Evolutionary conservation across 2,113 vertebrate genomes (phyloP), one percentile per base, ranked within the genome.

Genomic region (Melanostigma gelatinosum): DNA sequence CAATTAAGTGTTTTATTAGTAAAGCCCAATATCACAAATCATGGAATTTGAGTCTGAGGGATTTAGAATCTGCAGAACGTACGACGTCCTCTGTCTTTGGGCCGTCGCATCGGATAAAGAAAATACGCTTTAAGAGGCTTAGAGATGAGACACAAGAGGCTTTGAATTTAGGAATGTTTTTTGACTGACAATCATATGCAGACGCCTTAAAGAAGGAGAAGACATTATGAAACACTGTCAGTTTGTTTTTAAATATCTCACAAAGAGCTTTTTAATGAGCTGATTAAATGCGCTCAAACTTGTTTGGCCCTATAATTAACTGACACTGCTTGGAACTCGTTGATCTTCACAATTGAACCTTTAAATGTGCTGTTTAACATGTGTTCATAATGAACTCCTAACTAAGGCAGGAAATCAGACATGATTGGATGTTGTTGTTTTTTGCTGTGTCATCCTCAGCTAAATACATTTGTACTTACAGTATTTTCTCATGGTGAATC

Each of bases 331-430:
- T 20, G 8, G 6, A n/a, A 54, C 11, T 6, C 54, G 11, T 29
- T 55, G 2, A 54, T 8, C 69, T 75, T 71, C 29, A 63, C 22
- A 24, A 1, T 34, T 16, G 13, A n/a, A 60, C n/a, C 40, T 32
- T 72, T 32, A 22, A 36, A 44, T 72, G 34, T 20, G 9, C 32
- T 9, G 11, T 63, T 11, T 6, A 42, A 9, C 0, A 6, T 29
- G 12, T 44, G 11, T 16, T 32, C 12, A 15, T 16, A 1, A 13
- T 11, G 1, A 6, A 27, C 20, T 40, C 10, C 27, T 18, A 5
- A 44, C n/a, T 11, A 36, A 74, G 75, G 29, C 62, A 24, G 42
- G 22, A 61, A 72, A 72, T 40, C 42, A 11, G 22, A 80, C 18
- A 10, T 24, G 48, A 15, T 38, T n/a, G 22, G 50, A 55, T n/a